Conservation (phyloP, 2,797 vertebrate genomes). For the Molossus alvarezi region DNA sequence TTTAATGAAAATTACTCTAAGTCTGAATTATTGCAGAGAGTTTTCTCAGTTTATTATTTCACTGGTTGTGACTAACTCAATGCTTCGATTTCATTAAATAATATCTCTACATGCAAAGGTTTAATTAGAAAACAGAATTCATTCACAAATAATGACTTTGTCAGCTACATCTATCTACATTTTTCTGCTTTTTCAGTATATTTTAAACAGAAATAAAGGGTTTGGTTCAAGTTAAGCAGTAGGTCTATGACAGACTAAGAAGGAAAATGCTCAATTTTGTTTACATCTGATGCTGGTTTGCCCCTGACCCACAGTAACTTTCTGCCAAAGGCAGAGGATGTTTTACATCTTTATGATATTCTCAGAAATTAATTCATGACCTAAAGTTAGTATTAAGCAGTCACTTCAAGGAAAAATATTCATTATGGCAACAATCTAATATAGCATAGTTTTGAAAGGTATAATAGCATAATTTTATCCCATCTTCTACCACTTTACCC, state of each 20-base stretch:
- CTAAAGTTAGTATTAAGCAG: conserved; percentile 37
- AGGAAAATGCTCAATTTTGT: neutral
- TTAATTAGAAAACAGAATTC: conserved; percentile 45
- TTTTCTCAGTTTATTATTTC: conserved; percentile 58
- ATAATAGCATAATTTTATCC: conserved; percentile 40
- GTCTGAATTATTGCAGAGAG: conserved; percentile 60
- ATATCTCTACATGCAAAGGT: conserved; percentile 23
- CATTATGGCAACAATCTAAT: neutral
- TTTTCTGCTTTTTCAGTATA: neutral
- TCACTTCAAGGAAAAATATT: neutral
- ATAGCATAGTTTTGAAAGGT: neutral
- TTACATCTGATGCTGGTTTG: neutral
- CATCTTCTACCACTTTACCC: neutral
- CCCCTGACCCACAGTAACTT: conserved; percentile 7
- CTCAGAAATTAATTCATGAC: conserved; percentile 30
- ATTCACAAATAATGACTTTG: neutral
- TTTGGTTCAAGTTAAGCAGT: conserved; percentile 9
- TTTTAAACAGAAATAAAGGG: conserved; percentile 15
- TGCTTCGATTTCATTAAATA: conserved; percentile 63
- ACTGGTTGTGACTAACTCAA: neutral
- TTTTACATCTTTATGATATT: conserved; percentile 44
- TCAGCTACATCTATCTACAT: neutral
- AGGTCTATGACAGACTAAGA: neutral
- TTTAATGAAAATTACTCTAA: conserved; percentile 31
- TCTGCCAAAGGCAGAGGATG: conserved; percentile 30